phyloP scores from a whole-genome alignment of 1,140 invertebrate species.

The Hyposmocoma kahamanoa region DNA sequence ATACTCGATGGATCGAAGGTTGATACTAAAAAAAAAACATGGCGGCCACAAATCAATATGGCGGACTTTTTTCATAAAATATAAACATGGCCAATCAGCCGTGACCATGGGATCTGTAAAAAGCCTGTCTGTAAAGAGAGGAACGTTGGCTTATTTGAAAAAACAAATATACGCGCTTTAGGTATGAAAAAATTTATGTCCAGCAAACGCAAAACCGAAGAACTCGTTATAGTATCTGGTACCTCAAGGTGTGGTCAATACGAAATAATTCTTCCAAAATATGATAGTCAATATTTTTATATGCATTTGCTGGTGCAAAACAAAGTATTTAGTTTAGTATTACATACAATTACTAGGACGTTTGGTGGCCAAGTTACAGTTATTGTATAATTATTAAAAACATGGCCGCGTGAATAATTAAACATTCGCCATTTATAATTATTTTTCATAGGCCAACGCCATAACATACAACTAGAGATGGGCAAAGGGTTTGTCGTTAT shows the following conservation, averaged over 20 bases:
- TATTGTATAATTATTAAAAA: neutral
- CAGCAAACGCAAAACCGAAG: neutral
- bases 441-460: neutral
- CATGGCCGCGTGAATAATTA: neutral
- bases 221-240: constrained; percentile 1
- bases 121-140: neutral
- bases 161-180: neutral
- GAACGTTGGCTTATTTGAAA: neutral
- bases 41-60: too few relatives aligned
- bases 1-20: too few relatives aligned
- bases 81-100: neutral
- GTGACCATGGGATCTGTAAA: neutral
- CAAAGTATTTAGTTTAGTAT: constrained; percentile 33
- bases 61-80: too few relatives aligned
- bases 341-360: constrained; percentile 21
- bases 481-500: too few relatives aligned
- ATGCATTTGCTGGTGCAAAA: constrained; percentile 45
- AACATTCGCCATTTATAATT: neutral
- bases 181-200: neutral
- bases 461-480: neutral
- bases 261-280: constrained; percentile 54
- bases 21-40: too few relatives aligned
- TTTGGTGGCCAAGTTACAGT: constrained; percentile 21
- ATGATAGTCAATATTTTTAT: constrained; percentile 62
- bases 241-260: too few relatives aligned